These are phyloP conservation scores for Drosophila oshimai DNA, from an alignment of 1,140 invertebrate species.

Conservation along the genomic window DNA sequence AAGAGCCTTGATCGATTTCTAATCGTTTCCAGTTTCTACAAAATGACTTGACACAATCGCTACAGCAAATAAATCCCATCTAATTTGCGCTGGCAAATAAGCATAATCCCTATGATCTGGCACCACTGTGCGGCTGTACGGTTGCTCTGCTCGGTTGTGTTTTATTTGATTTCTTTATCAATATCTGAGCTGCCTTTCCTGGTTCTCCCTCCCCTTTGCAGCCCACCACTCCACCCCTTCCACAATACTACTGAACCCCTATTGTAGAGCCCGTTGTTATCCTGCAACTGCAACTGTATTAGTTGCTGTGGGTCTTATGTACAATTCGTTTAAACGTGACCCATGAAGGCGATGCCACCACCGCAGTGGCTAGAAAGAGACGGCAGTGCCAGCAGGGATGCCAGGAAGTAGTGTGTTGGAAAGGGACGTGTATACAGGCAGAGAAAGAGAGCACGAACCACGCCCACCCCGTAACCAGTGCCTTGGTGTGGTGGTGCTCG, in stretches of 20 bases:
- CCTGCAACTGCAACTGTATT: conserved; percentile 63
- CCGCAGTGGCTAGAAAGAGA: conserved; percentile 40
- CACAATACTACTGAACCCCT: background rate
- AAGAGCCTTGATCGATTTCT: too few relatives aligned
- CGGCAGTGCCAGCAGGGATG: background rate
- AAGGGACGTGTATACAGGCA: background rate
- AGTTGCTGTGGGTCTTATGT: conserved; percentile 50
- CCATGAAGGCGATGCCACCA: conserved; percentile 51
- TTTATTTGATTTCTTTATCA: conserved; percentile 79
- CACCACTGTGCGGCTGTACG: conserved; percentile 22
- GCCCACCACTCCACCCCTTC: background rate
- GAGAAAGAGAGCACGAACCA: conserved; percentile 47
- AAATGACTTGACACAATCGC: background rate
- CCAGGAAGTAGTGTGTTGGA: background rate
- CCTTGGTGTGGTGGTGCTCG: conserved; percentile 58
- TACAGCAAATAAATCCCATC: background rate
- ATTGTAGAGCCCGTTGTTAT: conserved; percentile 11
- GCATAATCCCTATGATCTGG: conserved; percentile 1
- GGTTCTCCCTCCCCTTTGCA: background rate
- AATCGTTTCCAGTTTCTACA: background rate
- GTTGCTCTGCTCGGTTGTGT: conserved; percentile 40
- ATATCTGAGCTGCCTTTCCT: conserved; percentile 60
- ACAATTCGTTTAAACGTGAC: conserved; percentile 76
- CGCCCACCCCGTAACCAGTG: conserved; percentile 31
- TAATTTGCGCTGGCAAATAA: background rate